These are phyloP conservation scores for Bambusicola thoracicus DNA, from an alignment of 2,113 vertebrate genomes.

Conservation along the genomic window DNA sequence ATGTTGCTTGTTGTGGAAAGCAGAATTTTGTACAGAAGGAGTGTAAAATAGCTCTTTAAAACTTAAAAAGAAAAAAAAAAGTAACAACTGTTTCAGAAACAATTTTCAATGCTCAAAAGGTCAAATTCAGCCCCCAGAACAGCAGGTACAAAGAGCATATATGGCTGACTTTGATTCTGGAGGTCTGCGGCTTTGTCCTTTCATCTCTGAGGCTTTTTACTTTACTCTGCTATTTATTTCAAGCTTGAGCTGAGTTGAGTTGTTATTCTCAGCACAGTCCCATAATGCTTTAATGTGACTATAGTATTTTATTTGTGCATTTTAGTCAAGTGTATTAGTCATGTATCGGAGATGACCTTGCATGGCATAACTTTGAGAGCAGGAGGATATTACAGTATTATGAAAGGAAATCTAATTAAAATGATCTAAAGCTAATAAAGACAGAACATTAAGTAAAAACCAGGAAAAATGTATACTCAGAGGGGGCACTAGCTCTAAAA, in stretches of 20 bases:
- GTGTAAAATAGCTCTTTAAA: slow-evolving; percentile 22
- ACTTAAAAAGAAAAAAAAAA: neutral
- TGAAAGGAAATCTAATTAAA: slow-evolving; percentile 58
- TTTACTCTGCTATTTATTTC: neutral
- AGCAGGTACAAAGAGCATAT: slow-evolving; percentile 11
- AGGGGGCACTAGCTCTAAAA: neutral
- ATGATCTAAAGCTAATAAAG: slow-evolving; percentile 44
- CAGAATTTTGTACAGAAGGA: neutral
- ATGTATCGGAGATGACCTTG: slow-evolving; percentile 40
- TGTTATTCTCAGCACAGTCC: slow-evolving; percentile 47
- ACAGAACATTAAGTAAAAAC: slow-evolving; percentile 25
- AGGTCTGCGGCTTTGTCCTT: slow-evolving; percentile 45
- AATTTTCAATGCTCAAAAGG: neutral
- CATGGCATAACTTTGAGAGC: slow-evolving; percentile 1
- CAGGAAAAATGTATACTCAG: slow-evolving; percentile 9
- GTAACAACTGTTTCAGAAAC: neutral
- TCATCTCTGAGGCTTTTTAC: slow-evolving; percentile 34
- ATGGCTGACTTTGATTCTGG: slow-evolving; percentile 18
- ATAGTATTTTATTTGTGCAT: slow-evolving; percentile 44
- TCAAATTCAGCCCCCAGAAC: slow-evolving; percentile 29
- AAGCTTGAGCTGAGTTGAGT: neutral
- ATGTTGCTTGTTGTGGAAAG: neutral
- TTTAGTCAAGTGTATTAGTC: slow-evolving; percentile 46
- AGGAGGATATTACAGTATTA: neutral
- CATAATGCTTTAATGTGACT: slow-evolving; percentile 46